phyloP scores from a whole-genome alignment of 2,797 vertebrate species.

The Petrocephalus schoutedeni region DNA sequence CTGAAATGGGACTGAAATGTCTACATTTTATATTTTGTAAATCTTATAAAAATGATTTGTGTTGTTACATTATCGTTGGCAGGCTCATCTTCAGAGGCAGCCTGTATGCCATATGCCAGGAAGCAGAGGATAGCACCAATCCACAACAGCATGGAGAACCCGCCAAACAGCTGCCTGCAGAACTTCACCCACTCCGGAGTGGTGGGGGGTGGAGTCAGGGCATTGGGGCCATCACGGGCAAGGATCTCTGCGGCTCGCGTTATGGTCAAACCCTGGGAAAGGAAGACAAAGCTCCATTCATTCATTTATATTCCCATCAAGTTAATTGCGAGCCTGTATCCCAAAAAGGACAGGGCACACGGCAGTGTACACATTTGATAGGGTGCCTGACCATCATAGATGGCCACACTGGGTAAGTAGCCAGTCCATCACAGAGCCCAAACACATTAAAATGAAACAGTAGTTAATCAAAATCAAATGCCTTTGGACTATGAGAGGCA shows the following conservation, averaged over 20 bases:
- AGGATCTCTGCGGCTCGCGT: slow-evolving; percentile 81
- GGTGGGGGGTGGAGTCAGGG: slow-evolving; percentile 88
- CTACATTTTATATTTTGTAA: not conserved
- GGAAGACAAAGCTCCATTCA: not conserved
- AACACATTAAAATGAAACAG: no score
- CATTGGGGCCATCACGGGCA: slow-evolving; percentile 84
- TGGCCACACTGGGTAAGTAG: not conserved
- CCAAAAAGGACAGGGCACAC: not conserved
- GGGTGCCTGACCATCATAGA: not conserved
- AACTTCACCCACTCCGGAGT: slow-evolving; percentile 97
- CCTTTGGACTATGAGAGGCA: not conserved
- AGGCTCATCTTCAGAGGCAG: slow-evolving; percentile 74
- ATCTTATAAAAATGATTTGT: not conserved
- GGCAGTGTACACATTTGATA: not conserved
- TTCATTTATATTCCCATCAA: not conserved
- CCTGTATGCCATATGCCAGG: slow-evolving; percentile 79
- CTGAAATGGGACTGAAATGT: not conserved
- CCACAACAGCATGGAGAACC: slow-evolving; percentile 92
- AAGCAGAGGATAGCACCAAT: slow-evolving; percentile 94
- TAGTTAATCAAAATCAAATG: no score
- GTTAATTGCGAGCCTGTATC: not conserved
- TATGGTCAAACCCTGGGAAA: slow-evolving; percentile 70
- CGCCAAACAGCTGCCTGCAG: slow-evolving; percentile 91
- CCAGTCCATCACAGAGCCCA: not conserved
- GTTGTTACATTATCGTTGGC: slow-evolving; percentile 83